Evolutionary conservation across 2,888 invertebrate species (phyloP), one percentile per base, ranked within the genome.

Genomic region (Sphinx pinastri): DNA sequence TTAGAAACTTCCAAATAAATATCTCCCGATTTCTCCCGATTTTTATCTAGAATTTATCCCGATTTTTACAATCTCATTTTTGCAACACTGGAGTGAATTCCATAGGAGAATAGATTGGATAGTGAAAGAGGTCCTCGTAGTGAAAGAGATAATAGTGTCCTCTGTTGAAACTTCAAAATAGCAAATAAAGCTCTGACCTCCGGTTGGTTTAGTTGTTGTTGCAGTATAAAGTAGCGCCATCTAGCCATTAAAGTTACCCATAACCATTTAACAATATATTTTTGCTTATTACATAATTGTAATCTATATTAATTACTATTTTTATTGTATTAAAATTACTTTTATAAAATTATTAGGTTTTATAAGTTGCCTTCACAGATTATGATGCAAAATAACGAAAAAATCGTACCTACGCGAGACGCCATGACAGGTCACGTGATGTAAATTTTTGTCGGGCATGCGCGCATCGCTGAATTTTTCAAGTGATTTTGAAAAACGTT

Each of bases 381-480:
- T 13, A 49, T 14, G 12, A 47, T 12, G 12, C 13, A 31, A 38
- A 38, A 38, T 2, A 38, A 68, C 47, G 49, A 45, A 68, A 70
- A 68, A 71, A 51, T 19, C 55, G 8, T 54, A 25, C 25, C 25
- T 25, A 68, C 13, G 54, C 51, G 91, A 51, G 91, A 93, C 93
- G 93, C 93, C 93, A 93, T 94, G 93, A 94, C 93, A 93, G 93
- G 88, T 94, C 93, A 94, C 93, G 93, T 94, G 93, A 94, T 90
- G 92, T 93, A 93, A 94, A 93, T 93, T 93, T 93, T 89, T 87
- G 89, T 91, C 83, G 87, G 92, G 89, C 94, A 93, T 93, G 93
- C 93, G 93, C 92, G 89, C 85, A 82, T 83, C 82, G 83, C 84
- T 86, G 87, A 89, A 87, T 90, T 89, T 91, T 90, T 85, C 81